A percentile compares a stretch with the other conserved stretches of the same genome.
Evolutionary conservation across 2,797 vertebrate genomes (phyloP).

Genomic region (Lepidocolaptes lacrymiger): DNA sequence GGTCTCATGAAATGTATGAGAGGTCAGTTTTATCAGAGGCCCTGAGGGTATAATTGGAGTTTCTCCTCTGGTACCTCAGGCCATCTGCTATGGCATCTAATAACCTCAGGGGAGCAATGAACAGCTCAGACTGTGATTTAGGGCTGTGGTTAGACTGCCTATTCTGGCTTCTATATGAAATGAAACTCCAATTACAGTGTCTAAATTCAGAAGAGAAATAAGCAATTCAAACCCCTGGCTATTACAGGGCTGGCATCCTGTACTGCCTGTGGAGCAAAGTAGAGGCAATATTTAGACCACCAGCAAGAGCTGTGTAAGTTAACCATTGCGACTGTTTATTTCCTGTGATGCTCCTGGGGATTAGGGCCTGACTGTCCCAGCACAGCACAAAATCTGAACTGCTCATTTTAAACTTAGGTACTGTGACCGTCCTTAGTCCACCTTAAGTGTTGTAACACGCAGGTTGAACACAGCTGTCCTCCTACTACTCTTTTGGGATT

Average conservation of each 20-base stretch:
- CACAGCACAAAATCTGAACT: background rate
- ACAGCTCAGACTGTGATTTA: constrained; percentile 41
- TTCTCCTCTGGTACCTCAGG: constrained; percentile 20
- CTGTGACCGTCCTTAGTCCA: background rate
- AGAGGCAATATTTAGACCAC: background rate
- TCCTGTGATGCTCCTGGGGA: background rate
- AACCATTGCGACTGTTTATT: background rate
- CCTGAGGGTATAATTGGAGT: background rate
- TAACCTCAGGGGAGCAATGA: constrained; percentile 32
- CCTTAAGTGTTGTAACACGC: background rate
- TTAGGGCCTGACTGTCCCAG: background rate
- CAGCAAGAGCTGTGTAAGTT: background rate
- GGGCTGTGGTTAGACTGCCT: background rate
- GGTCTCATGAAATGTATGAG: background rate
- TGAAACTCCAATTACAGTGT: constrained; percentile 28
- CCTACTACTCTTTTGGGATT: background rate
- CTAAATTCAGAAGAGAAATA: constrained; percentile 44
- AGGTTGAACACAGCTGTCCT: background rate
- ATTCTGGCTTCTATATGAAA: constrained; percentile 23
- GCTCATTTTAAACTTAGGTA: background rate
- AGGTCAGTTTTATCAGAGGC: constrained; percentile 21
- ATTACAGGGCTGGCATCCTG: background rate
- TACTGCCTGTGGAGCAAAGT: background rate
- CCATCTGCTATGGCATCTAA: constrained; percentile 53
- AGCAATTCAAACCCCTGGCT: constrained; percentile 10